Base-by-base conservation (phyloP, 2,888 invertebrate genomes). In the Hydriomena furcata region DNA sequence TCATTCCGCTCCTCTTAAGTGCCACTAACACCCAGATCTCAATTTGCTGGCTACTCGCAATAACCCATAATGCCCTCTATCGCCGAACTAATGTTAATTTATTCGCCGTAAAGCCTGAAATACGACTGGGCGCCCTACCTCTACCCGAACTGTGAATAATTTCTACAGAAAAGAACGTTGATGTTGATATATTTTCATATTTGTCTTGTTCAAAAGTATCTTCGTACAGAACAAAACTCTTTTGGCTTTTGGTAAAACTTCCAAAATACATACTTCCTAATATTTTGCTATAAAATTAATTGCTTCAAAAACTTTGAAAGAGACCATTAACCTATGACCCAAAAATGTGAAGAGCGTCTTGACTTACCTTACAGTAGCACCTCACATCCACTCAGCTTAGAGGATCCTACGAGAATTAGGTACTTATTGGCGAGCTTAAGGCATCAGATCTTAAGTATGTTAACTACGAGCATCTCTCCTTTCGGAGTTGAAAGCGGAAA, bases 91-190 rank as follows among this genome's bases (percentile, higher is more conserved):
- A 52, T 41, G 41, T 32, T 25, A 46, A 51, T 45, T 35, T 51
- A 51, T 51, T 35, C 40, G 40, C 25, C 34, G 35, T 41, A 41
- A 45, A 45, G 17, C 41, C 21, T 51, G 51, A 51, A 31, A 30
- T 45, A 51, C 40, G 44, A 21, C 23, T 35, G 30, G 4, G 31
- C 20, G 32, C 17, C 28, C 17, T 13, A 34, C 40, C 10, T 11
- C 10, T 10, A 8, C 21, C 20, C 35, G 7, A 6, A 21, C 8
- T 11, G 11, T 3, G 30, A 40, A 23, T 30, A 30, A 30, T 21
- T 30, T 30, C 10, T 30, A n/a, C 5, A 11, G 4, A 8, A 12
- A 31, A 13, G 13, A n/a, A 31, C n/a, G n/a, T 13, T 7, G n/a
- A n/a, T n/a, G 13, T 13, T 13, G 30, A 30, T 12, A 6, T 12